A percentile compares a stretch with the other conserved stretches of the same genome.
These are phyloP conservation scores for Cardiocondyla obscurior DNA, from an alignment of 1,140 invertebrate genomes.

Conservation along the genomic window DNA sequence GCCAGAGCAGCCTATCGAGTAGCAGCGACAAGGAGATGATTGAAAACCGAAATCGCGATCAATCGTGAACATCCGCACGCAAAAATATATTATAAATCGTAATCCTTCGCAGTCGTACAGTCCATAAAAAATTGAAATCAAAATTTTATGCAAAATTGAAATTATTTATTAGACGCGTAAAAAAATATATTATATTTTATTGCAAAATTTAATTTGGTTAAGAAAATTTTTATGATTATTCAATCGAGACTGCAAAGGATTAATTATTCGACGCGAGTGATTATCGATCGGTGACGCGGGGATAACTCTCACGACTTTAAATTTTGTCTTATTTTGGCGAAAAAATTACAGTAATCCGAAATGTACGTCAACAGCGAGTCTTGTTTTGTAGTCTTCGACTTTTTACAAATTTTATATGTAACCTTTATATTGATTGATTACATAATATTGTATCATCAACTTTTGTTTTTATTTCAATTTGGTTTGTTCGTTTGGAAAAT, in stretches of 20 bases:
- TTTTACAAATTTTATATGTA: slow-evolving; percentile 47
- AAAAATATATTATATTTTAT: neutral
- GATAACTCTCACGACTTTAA: slow-evolving; percentile 32
- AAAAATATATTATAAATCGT: neutral
- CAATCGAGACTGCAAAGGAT: slow-evolving; percentile 29
- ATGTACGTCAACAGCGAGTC: slow-evolving; percentile 21
- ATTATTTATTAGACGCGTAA: neutral
- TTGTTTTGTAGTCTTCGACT: slow-evolving; percentile 41
- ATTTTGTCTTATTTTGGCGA: slow-evolving; percentile 31
- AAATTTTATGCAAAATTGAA: slow-evolving; percentile 1
- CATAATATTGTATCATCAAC: neutral
- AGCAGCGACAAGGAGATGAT: slow-evolving; percentile 68
- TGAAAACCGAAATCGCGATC: slow-evolving; percentile 45
- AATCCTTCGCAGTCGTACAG: slow-evolving; percentile 27
- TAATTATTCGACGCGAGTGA: slow-evolving; percentile 16
- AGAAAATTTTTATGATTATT: neutral
- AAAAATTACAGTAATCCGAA: slow-evolving; percentile 28
- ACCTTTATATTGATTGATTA: slow-evolving; percentile 34
- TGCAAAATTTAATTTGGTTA: neutral
- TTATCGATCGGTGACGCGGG: slow-evolving; percentile 14
- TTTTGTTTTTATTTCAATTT: neutral
- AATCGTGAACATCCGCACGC: slow-evolving; percentile 4
- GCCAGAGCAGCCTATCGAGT: slow-evolving; percentile 67
- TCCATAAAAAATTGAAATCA: neutral
- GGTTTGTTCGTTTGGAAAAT: neutral